Evolutionary conservation across 1,140 invertebrate genomes (phyloP).

Genomic region (Habropoda laboriosa): DNA sequence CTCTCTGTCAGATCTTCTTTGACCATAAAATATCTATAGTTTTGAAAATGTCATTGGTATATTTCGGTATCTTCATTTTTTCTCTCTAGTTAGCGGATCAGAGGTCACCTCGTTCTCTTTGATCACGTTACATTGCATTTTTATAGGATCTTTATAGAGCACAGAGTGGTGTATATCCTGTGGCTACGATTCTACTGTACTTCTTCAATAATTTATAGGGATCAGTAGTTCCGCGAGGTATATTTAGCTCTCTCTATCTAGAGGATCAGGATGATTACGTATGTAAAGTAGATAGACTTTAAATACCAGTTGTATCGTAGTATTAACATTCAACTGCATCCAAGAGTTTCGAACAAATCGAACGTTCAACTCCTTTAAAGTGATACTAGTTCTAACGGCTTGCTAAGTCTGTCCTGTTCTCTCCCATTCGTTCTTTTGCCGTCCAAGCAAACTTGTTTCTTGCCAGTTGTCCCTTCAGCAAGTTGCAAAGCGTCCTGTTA

Average conservation of each 20-base stretch:
- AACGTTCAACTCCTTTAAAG: neutral
- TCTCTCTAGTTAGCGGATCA: neutral
- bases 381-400: neutral
- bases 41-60: neutral
- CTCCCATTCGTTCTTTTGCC: neutral
- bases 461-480: neutral
- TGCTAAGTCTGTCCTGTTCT: neutral
- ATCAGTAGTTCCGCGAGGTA: neutral
- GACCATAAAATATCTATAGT: neutral
- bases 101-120: too few species aligned
- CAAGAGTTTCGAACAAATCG: neutral
- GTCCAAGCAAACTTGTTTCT: neutral
- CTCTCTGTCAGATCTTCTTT: too few species aligned
- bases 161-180: neutral
- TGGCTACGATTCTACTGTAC: neutral
- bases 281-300: neutral
- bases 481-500: neutral
- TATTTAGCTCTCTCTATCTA: neutral
- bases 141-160: too few species aligned
- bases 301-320: neutral
- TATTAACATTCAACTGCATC: neutral
- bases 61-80: neutral
- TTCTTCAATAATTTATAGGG: neutral
- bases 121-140: neutral
- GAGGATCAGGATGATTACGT: too few species aligned